Percentiles rank a stretch among this genome's conserved stretches.
These are phyloP conservation scores for Napeogenes sylphis DNA, from an alignment of 2,888 invertebrate genomes.

Conservation along the genomic window DNA sequence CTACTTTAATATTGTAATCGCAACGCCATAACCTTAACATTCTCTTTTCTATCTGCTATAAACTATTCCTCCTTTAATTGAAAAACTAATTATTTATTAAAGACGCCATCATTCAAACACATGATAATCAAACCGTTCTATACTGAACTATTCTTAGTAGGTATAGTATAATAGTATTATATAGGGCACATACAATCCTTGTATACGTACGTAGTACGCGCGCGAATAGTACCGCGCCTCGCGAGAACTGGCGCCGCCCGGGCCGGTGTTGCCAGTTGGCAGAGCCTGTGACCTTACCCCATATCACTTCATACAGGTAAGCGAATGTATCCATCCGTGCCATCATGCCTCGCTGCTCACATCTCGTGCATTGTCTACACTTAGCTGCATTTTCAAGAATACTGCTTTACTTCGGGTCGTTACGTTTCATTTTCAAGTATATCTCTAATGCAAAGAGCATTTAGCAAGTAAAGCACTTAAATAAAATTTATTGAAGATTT, in stretches of 20 bases:
- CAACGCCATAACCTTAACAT: no score
- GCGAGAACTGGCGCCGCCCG: conserved; percentile 75
- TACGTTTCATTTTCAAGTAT: background rate
- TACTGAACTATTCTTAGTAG: background rate
- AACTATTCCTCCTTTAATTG: no score
- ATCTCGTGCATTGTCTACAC: conserved; percentile 39
- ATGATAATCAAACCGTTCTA: no score
- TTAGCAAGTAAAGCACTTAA: no score
- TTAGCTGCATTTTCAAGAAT: conserved; percentile 16
- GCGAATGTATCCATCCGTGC: conserved; percentile 42
- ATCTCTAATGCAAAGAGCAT: no score
- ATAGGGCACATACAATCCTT: background rate
- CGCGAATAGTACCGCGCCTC: conserved; percentile 63
- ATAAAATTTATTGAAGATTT: no score
- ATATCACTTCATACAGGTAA: conserved; percentile 28
- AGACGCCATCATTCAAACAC: no score
- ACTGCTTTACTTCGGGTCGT: conserved; percentile 8
- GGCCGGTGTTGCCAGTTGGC: conserved; percentile 56
- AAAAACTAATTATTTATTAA: no score
- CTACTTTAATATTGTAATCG: no score
- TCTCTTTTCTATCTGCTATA: no score
- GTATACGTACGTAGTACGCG: conserved; percentile 17
- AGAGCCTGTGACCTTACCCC: conserved; percentile 37
- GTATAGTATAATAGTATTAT: background rate
- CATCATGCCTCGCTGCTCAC: conserved; percentile 42